Evolutionary conservation across 1,140 invertebrate genomes (phyloP).

Genomic region (Polypedilum pembai): DNA sequence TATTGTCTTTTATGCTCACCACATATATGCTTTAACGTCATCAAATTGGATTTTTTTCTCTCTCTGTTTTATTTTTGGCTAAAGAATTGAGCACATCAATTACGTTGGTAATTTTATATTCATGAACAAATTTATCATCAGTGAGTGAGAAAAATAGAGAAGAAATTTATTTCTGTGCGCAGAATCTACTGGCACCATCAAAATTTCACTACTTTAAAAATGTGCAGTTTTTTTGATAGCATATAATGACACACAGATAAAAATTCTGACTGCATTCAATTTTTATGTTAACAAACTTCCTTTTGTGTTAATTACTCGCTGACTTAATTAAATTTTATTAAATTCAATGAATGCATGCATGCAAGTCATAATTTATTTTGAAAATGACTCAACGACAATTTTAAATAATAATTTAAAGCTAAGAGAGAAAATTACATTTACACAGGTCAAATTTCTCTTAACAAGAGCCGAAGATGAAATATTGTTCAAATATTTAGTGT

Average conservation of each 20-base stretch:
- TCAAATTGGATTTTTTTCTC: too few species aligned
- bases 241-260: too few species aligned
- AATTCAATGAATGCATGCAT: too few species aligned
- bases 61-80: neutral
- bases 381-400: too few species aligned
- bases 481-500: slow-evolving; percentile 1
- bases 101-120: neutral
- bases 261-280: too few species aligned
- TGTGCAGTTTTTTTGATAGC: too few species aligned
- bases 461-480: slow-evolving; percentile 1
- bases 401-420: neutral
- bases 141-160: neutral
- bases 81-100: neutral
- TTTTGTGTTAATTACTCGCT: too few species aligned
- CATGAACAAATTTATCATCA: slow-evolving; percentile 2
- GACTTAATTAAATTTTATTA: too few species aligned
- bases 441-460: neutral
- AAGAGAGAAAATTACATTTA: neutral
- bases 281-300: too few species aligned
- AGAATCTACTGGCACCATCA: neutral
- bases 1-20: neutral
- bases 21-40: neutral
- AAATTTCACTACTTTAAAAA: too few species aligned
- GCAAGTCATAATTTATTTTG: too few species aligned
- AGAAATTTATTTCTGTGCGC: neutral